phyloP scores from a whole-genome alignment of 2,797 vertebrate genomes.

The Hyperoplus immaculatus region DNA sequence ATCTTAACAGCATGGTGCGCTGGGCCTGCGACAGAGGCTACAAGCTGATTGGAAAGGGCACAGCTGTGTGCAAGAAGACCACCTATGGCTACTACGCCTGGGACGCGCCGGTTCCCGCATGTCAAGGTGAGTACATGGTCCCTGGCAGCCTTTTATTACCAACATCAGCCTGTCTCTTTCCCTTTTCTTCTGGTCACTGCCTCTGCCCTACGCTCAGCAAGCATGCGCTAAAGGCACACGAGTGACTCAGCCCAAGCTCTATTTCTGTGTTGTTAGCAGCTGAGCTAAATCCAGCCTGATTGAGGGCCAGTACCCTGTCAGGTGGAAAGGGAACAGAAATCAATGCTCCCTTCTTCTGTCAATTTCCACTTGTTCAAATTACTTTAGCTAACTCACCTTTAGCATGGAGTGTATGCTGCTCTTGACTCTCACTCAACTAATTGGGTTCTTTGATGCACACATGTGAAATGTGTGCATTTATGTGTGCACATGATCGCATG shows the following conservation, averaged over 20 bases:
- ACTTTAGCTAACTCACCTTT: slow-evolving; percentile 71
- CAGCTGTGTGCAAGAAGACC: slow-evolving; percentile 93
- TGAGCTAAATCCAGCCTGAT: slow-evolving; percentile 63
- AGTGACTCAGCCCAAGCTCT: slow-evolving; percentile 36
- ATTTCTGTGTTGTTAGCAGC: slow-evolving; percentile 49
- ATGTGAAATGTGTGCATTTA: slow-evolving; percentile 49
- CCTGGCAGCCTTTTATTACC: slow-evolving; percentile 58
- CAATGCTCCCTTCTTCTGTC: slow-evolving; percentile 73
- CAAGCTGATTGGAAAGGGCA: slow-evolving; percentile 93
- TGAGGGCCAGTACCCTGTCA: slow-evolving; percentile 64
- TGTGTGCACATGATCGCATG: slow-evolving; percentile 9
- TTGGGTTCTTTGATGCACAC: slow-evolving; percentile 64
- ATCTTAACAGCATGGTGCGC: slow-evolving; percentile 96
- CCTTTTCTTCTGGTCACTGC: slow-evolving; percentile 64
- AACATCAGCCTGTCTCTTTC: slow-evolving; percentile 35
- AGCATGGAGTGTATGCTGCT: slow-evolving; percentile 61
- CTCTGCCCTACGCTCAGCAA: slow-evolving; percentile 42
- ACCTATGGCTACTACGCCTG: slow-evolving; percentile 91
- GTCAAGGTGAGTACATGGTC: slow-evolving; percentile 90
- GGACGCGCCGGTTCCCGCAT: slow-evolving; percentile 95
- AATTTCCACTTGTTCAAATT: slow-evolving; percentile 78
- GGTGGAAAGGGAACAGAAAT: slow-evolving; percentile 77
- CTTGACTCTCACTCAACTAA: slow-evolving; percentile 63
- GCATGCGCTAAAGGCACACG: slow-evolving; percentile 39
- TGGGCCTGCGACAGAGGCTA: slow-evolving; percentile 98